Evolutionary conservation across 1,140 invertebrate species (phyloP), one percentile per base, ranked within the genome.

Genomic region (Matsumurasca onukii): DNA sequence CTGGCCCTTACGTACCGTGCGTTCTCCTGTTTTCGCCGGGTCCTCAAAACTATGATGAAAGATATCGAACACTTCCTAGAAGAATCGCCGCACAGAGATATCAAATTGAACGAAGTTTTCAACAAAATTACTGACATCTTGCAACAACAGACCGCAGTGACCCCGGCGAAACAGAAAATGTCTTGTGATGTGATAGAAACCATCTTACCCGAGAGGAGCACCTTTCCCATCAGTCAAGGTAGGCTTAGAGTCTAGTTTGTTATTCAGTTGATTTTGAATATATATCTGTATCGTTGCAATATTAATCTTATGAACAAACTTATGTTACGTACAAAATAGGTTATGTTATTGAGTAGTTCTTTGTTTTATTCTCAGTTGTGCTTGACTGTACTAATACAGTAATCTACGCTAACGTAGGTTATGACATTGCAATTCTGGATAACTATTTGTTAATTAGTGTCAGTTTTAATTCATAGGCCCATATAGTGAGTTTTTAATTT

Each of bases 91-190:
- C 70, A 72, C 51, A 61, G 71, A 22, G 73, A 74, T 39, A 64
- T 71, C 31, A 74, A 69, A 68, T 55, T 74, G 51, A 69, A 73
- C 59, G 72, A 69, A 62, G 73, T 74, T 17, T 73, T 74, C 39
- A 74, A 73, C 59, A 74, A 74, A 69, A 69, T 74, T 25, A 69
- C 73, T 0, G 71, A 74, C 45, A 72, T 74, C 59, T 72, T 67
- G 31, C 72, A 74, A 63, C 70, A 73, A 61, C 72, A 73, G 65
- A 68, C 68, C 24, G 57, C 29, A 3, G 67, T 69, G 31, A 29
- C 67, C n/a, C 65, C 68, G 30, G 45, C 31, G n/a, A 71, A 68
- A 68, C 72, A 70, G 48, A 73, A 73, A 63, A 69, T 73, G 68
- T 72, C 72, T 25, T 67, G 71, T 24, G 72, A 73, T n/a, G 72